Evolutionary conservation across 2,888 invertebrate genomes (phyloP), one percentile per base, ranked within the genome.

Genomic region (Euzetes globulus): DNA sequence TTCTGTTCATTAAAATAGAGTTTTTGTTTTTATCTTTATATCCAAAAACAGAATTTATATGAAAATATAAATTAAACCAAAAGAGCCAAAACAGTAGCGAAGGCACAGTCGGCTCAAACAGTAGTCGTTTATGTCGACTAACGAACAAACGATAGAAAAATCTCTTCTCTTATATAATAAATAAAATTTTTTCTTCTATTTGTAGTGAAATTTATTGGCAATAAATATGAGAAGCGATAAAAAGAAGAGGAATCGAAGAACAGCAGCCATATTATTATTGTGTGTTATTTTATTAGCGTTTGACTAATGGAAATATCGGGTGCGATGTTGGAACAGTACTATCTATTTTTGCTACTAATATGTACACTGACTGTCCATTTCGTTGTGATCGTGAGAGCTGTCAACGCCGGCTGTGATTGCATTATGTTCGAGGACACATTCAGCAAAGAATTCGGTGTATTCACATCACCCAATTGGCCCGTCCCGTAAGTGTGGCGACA

Each of bases 391-490:
- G 65, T 41, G 37, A 65, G 37, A 11, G 65, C 65, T 37, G 65
- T 65, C 65, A 65, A 65, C 65, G 37, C 65, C 37, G 37, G 37
- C 84, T 93, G 93, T 83, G 87, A 89, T 80, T 93, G 93, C 83
- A 85, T 92, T 79, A 87, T 89, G 77, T 92, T 88, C 85, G 89
- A 91, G 80, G 89, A 89, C 78, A 89, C 90, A 77, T 89, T 88
- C 82, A 89, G 89, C 80, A 89, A 88, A 83, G 89, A 89, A 81
- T 88, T 88, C 78, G 92, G 91, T 77, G 87, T 87, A 68, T 92
- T 92, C 85, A 89, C 88, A 81, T 91, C 91, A 79, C 92, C 92
- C 22, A 90, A 91, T 84, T 91, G 88, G 83, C 92, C 92, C 4
- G 87, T 87, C 77, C 87, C 88, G 65, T 65, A 11, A 33, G 65